phyloP scores from a whole-genome alignment of 2,888 invertebrate species.

The Sarcophaga carnaria region DNA sequence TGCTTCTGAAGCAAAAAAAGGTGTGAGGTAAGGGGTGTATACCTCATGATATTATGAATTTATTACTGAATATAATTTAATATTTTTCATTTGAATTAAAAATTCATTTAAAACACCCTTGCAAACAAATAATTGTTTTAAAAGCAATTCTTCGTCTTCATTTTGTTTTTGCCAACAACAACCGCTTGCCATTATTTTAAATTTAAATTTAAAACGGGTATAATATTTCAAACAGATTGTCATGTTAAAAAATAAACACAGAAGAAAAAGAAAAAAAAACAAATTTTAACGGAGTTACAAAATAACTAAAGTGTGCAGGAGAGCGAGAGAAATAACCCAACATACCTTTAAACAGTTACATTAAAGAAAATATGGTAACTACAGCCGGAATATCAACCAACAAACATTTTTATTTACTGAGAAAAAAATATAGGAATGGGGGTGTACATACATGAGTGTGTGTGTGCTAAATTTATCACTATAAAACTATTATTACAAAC shows the following conservation, averaged over 20 bases:
- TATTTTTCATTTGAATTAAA: no score
- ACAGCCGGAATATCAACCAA: neutral
- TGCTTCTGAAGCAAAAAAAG: no score
- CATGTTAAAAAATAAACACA: conserved; percentile 1
- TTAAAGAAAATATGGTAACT: conserved; percentile 9
- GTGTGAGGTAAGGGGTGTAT: no score
- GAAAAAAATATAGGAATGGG: neutral
- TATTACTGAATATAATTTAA: no score
- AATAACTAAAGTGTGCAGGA: neutral
- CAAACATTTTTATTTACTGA: neutral
- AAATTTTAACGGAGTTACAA: neutral
- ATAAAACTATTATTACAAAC: conserved; percentile 40
- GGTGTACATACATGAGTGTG: conserved; percentile 24
- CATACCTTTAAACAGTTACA: conserved; percentile 1
- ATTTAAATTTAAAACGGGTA: conserved; percentile 44
- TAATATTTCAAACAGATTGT: conserved; percentile 53
- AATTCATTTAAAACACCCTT: no score
- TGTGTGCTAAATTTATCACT: conserved; percentile 48
- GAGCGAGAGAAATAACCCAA: neutral
- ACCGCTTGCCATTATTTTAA: conserved; percentile 6
- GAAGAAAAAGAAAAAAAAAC: neutral
- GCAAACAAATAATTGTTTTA: no score
- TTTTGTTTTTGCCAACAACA: neutral
- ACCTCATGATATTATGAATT: no score
- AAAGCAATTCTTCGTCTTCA: no score